These are phyloP conservation scores for Mesodorylaimus sp. DNA, from an alignment of 2,888 invertebrate species.

Conservation along the genomic window DNA sequence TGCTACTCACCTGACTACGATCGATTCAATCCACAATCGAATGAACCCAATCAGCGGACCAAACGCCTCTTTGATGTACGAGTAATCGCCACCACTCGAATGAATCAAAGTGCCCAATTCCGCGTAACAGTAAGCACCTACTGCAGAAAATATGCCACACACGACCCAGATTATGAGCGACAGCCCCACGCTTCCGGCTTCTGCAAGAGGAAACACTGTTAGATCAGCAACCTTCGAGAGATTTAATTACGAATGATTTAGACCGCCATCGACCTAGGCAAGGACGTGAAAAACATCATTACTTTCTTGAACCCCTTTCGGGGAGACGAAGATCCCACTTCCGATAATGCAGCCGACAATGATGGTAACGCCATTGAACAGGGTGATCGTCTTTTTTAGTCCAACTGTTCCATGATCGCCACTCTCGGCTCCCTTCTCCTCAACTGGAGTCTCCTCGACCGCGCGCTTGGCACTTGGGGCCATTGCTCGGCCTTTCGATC, in stretches of 20 bases:
- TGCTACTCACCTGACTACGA: constrained; percentile 42
- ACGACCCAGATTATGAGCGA: constrained; percentile 77
- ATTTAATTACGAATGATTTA: too few relatives aligned
- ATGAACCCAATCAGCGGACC: constrained; percentile 91
- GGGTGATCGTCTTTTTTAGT: background rate
- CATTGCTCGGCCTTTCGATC: too few relatives aligned
- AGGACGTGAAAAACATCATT: too few relatives aligned
- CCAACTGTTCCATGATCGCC: constrained; percentile 2
- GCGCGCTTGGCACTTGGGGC: too few relatives aligned
- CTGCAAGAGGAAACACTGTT: constrained; percentile 41
- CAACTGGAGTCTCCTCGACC: too few relatives aligned
- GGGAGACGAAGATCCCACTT: constrained; percentile 10
- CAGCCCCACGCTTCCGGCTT: constrained; percentile 65
- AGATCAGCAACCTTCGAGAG: too few relatives aligned
- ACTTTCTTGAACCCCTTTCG: constrained; percentile 10
- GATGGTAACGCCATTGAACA: constrained; percentile 9
- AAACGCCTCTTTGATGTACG: constrained; percentile 95
- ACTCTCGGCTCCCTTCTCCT: too few relatives aligned
- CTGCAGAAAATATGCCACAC: constrained; percentile 86
- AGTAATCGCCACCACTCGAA: constrained; percentile 80
- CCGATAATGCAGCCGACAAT: constrained; percentile 11
- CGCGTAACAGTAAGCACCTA: constrained; percentile 92
- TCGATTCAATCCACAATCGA: constrained; percentile 91
- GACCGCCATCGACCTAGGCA: too few relatives aligned
- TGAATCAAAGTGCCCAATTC: constrained; percentile 62